phyloP scores from a whole-genome alignment of 2,797 vertebrate species.

The Propithecus deckenii region DNA sequence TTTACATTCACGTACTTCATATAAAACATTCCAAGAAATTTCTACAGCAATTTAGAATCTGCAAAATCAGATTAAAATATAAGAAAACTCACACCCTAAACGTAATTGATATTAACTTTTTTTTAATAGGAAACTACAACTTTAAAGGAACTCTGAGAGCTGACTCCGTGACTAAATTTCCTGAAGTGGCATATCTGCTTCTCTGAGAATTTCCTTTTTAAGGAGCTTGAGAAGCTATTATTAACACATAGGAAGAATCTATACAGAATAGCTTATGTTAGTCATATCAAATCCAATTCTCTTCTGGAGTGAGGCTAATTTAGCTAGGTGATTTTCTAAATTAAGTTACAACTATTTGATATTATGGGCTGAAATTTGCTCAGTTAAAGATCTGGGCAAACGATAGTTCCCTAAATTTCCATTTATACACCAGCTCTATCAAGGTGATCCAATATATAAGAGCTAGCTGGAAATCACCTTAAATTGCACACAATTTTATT shows the following conservation, averaged over 20 bases:
- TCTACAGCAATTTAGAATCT: background rate
- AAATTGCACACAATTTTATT: background rate
- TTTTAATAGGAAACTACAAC: background rate
- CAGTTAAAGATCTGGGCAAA: conserved; percentile 56
- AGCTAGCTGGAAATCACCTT: conserved; percentile 6
- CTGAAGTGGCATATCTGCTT: background rate
- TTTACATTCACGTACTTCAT: background rate
- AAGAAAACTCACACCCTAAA: background rate
- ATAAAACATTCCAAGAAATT: background rate
- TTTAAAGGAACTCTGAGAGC: background rate
- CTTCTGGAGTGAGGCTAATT: conserved; percentile 45
- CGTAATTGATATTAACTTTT: background rate
- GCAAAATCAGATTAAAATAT: background rate
- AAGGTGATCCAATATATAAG: background rate
- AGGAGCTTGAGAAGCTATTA: conserved; percentile 41
- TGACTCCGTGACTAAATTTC: conserved; percentile 32
- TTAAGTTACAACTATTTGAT: conserved; percentile 67
- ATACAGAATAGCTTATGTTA: conserved; percentile 60
- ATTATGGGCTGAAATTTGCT: conserved; percentile 36
- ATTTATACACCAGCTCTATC: background rate
- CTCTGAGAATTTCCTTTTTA: conserved; percentile 21
- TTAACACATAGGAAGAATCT: conserved; percentile 56
- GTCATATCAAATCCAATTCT: conserved; percentile 64
- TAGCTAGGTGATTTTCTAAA: conserved; percentile 68
- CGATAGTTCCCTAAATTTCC: conserved; percentile 34